Evolutionary conservation across 2,797 vertebrate species (phyloP).

Genomic region (Manis javanica): DNA sequence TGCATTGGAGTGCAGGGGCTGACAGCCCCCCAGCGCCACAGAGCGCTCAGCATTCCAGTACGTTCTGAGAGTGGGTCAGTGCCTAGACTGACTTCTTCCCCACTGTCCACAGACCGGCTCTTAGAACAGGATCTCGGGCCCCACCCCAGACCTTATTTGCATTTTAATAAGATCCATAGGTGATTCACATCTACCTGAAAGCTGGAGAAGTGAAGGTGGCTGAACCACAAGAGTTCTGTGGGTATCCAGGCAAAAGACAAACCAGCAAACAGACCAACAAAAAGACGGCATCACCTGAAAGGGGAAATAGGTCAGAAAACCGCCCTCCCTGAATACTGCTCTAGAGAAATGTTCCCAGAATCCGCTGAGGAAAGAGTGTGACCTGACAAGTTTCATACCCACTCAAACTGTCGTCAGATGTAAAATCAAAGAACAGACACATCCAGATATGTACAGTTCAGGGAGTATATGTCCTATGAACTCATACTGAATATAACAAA

Average conservation of each 20-base stretch:
- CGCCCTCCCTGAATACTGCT: too few relatives aligned
- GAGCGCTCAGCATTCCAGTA: accelerated
- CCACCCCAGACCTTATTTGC: not conserved
- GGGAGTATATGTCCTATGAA: not conserved
- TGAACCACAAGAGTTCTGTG: not conserved
- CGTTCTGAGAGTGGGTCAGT: accelerated
- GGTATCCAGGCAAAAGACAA: not conserved
- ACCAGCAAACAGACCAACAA: not conserved
- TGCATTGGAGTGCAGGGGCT: accelerated
- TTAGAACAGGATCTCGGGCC: not conserved
- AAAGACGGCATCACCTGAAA: not conserved
- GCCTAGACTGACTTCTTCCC: not conserved
- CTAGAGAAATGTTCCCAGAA: not conserved
- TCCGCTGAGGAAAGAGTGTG: not conserved
- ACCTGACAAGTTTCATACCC: not conserved
- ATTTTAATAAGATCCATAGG: not conserved
- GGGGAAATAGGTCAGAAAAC: not conserved
- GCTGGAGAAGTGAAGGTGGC: not conserved
- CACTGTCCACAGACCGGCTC: not conserved
- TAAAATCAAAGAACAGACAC: not conserved
- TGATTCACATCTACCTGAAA: not conserved
- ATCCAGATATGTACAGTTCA: not conserved
- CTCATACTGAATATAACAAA: not conserved
- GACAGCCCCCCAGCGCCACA: accelerated
- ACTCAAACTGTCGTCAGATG: not conserved